Percentiles rank a stretch among this genome's conserved stretches.
Conservation (phyloP, 2,888 invertebrate species). For the Lottia gigantea region DNA sequence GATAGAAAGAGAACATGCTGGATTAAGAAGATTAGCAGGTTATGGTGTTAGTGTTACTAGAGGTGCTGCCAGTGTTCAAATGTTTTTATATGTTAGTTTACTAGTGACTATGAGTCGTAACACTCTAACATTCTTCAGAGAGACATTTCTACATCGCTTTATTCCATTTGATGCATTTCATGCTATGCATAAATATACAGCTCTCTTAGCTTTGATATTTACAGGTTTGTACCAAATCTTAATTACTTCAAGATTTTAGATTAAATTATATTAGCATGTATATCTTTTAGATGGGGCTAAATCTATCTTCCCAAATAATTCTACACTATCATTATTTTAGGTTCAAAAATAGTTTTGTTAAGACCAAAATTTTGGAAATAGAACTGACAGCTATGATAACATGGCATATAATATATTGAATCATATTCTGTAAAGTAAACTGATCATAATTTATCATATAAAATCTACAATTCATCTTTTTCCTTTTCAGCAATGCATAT, state of each 20-base stretch:
- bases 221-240: constrained; percentile 66
- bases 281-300: no score
- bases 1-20: constrained; percentile 73
- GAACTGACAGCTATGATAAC: no score
- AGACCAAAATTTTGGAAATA: no score
- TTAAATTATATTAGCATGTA: no score
- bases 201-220: constrained; percentile 72
- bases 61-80: constrained; percentile 75
- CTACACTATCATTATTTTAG: no score
- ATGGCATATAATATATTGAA: no score
- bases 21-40: constrained; percentile 73
- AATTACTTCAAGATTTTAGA: no score
- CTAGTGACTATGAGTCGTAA: constrained; percentile 75
- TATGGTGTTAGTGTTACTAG: constrained; percentile 74
- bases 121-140: constrained; percentile 72
- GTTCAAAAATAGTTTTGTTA: no score
- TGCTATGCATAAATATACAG: constrained; percentile 74
- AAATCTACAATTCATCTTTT: no score
- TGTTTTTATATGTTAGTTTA: constrained; percentile 74
- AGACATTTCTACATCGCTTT: constrained; percentile 72
- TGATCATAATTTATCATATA: no score
- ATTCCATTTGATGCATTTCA: constrained; percentile 74
- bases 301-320: no score
- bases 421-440: no score
- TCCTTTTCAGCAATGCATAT: constrained; percentile 71